A percentile compares a stretch with the other conserved stretches of the same genome.
These are phyloP conservation scores for Agrypnus murinus DNA, from an alignment of 2,888 invertebrate genomes.

Conservation along the genomic window DNA sequence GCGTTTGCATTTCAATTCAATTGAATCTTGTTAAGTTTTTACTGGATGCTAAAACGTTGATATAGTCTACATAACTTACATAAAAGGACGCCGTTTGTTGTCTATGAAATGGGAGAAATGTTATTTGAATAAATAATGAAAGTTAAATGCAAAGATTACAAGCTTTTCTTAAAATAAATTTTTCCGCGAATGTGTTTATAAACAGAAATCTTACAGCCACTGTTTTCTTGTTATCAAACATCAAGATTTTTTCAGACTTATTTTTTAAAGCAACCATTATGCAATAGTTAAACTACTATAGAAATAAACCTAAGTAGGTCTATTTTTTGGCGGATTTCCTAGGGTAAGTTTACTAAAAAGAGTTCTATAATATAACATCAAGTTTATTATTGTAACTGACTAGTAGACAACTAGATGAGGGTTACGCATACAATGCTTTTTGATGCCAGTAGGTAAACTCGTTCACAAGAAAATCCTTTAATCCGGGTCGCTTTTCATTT, in stretches of 20 bases:
- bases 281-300: too few relatives aligned
- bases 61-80: slow-evolving; percentile 36
- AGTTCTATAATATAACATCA: too few relatives aligned
- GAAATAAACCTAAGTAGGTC: too few relatives aligned
- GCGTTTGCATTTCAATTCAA: slow-evolving; percentile 39
- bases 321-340: too few relatives aligned
- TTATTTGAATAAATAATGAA: slow-evolving; percentile 38
- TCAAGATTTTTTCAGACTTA: too few relatives aligned
- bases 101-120: slow-evolving; percentile 31
- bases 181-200: too few relatives aligned
- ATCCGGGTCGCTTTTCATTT: slow-evolving; percentile 30
- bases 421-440: slow-evolving; percentile 2
- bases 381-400: too few relatives aligned
- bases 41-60: slow-evolving; percentile 34
- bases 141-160: slow-evolving; percentile 31
- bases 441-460: slow-evolving; percentile 8
- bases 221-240: too few relatives aligned
- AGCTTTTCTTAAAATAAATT: neutral
- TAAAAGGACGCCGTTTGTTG: slow-evolving; percentile 29
- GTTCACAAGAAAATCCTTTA: slow-evolving; percentile 22
- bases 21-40: slow-evolving; percentile 35
- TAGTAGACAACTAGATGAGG: too few relatives aligned
- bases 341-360: too few relatives aligned
- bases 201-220: too few relatives aligned
- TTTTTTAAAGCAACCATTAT: too few relatives aligned